These are phyloP conservation scores for Chrysomallon squamiferum DNA, from an alignment of 1,140 invertebrate species.

Conservation along the genomic window DNA sequence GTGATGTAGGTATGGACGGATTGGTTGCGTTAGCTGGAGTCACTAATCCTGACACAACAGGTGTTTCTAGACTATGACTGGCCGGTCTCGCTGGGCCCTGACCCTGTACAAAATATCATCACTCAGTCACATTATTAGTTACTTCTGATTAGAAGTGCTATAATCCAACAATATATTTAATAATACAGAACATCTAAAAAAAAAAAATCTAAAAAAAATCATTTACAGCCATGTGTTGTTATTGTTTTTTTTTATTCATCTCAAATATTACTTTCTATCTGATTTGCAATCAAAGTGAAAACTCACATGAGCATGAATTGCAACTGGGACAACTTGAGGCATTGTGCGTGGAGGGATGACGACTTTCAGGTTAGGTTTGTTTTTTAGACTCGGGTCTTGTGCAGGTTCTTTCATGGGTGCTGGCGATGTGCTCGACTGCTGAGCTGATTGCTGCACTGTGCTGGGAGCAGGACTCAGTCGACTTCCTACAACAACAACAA, in stretches of 20 bases:
- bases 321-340: constrained; percentile 3
- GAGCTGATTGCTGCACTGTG: background rate
- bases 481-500: background rate
- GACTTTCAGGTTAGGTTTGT: constrained; percentile 47
- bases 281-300: too few species aligned
- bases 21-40: background rate
- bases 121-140: background rate
- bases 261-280: too few species aligned
- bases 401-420: constrained; percentile 15
- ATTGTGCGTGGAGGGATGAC: constrained; percentile 43
- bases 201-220: background rate
- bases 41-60: background rate
- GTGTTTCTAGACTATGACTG: constrained; percentile 1
- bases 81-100: background rate
- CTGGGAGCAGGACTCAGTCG: background rate
- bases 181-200: background rate
- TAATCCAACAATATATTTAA: background rate
- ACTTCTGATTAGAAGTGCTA: background rate
- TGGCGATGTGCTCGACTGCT: constrained; percentile 13
- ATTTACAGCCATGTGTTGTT: background rate
- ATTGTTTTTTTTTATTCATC: background rate
- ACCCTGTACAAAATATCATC: background rate
- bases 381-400: constrained; percentile 14
- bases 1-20: constrained; percentile 11
- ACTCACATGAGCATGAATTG: background rate